Percentiles rank a stretch among this genome's conserved stretches.
These are phyloP conservation scores for Philypnodon macrostomus DNA, from an alignment of 2,797 vertebrate genomes.

Conservation along the genomic window DNA sequence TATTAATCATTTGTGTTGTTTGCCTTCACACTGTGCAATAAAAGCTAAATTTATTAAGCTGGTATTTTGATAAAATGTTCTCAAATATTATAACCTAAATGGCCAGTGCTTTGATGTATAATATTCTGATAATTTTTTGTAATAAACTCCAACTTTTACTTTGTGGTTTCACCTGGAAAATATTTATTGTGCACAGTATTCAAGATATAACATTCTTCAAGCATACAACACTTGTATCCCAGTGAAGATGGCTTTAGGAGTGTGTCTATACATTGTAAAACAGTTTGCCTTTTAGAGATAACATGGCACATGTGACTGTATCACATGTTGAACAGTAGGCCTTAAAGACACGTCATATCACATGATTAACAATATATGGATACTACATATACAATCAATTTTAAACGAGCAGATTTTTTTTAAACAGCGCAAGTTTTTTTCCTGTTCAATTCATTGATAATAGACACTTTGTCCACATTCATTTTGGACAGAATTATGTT, in stretches of 20 bases:
- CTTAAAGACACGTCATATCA: conserved; percentile 3
- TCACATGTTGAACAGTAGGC: conserved; percentile 4
- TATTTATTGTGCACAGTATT: too few relatives aligned
- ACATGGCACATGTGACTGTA: conserved; percentile 11
- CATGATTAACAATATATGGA: conserved; percentile 2
- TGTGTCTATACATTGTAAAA: too few relatives aligned
- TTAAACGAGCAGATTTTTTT: too few relatives aligned
- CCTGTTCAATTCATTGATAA: too few relatives aligned
- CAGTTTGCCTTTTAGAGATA: too few relatives aligned
- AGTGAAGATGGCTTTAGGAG: too few relatives aligned
- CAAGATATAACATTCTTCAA: too few relatives aligned
- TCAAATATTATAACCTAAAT: background rate
- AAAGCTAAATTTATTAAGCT: background rate
- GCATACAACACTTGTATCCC: too few relatives aligned
- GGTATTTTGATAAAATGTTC: background rate
- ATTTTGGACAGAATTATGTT: too few relatives aligned
- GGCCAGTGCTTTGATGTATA: background rate
- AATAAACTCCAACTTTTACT: conserved; percentile 1
- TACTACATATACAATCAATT: background rate
- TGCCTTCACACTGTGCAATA: conserved; percentile 16
- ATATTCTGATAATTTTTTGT: conserved; percentile 4
- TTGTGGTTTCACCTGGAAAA: too few relatives aligned
- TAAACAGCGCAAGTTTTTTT: too few relatives aligned
- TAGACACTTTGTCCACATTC: too few relatives aligned
- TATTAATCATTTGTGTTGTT: background rate